These are phyloP conservation scores for Fragum fragum DNA, from an alignment of 2,888 invertebrate species.

Conservation along the genomic window DNA sequence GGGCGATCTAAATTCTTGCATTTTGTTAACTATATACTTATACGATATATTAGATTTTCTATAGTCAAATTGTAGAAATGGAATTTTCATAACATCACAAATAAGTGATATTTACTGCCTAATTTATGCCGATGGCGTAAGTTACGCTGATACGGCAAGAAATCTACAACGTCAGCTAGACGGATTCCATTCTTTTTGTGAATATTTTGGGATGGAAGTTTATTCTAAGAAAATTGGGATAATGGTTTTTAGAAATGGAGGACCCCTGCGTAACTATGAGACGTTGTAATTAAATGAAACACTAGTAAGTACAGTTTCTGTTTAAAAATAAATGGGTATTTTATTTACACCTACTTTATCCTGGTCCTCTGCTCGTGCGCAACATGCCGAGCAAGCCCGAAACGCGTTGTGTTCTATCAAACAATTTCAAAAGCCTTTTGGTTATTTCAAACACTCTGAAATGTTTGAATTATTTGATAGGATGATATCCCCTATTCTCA, in stretches of 20 bases:
- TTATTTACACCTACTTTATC: constrained; percentile 8
- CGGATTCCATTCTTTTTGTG: background rate
- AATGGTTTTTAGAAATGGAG: constrained; percentile 9
- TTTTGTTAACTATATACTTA: constrained; percentile 10
- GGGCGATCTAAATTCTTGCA: constrained; percentile 13
- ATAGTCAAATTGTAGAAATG: background rate
- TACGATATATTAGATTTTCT: constrained; percentile 18
- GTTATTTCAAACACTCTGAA: background rate
- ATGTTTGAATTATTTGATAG: constrained; percentile 27
- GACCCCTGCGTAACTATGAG: constrained; percentile 8
- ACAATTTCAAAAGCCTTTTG: background rate
- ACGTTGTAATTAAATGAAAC: constrained; percentile 7
- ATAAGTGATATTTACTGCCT: constrained; percentile 1
- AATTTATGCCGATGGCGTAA: constrained; percentile 3
- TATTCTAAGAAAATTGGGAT: background rate
- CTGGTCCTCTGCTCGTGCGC: background rate
- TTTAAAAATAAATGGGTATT: constrained; percentile 19
- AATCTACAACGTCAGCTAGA: constrained; percentile 16
- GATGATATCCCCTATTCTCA: constrained; percentile 11
- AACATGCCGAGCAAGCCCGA: constrained; percentile 8
- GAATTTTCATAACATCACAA: constrained; percentile 4
- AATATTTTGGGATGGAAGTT: constrained; percentile 20
- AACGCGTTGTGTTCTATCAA: constrained; percentile 1
- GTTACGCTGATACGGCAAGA: constrained; percentile 8
- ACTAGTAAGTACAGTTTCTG: background rate